Conservation (phyloP, 2,888 invertebrate species). For the Acleris holmiana region DNA sequence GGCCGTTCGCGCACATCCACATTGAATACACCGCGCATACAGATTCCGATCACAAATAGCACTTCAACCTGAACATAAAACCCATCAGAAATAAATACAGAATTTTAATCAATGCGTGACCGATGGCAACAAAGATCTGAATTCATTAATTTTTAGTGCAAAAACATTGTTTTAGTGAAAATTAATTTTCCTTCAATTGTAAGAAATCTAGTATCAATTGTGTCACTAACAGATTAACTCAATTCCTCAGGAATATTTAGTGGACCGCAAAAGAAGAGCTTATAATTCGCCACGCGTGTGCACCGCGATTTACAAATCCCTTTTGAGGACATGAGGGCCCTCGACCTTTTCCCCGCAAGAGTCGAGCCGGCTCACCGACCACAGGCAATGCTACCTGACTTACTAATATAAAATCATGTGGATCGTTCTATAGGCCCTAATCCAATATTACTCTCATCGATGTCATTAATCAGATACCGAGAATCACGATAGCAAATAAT, state of each 20-base stretch:
- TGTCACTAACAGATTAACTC: background rate
- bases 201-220: too few species aligned
- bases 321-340: conserved; percentile 65
- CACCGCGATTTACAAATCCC: conserved; percentile 73
- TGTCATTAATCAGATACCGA: conserved; percentile 6
- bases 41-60: conserved; percentile 44
- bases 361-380: conserved; percentile 40
- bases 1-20: conserved; percentile 63
- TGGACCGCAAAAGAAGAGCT: background rate
- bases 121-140: too few species aligned
- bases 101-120: background rate
- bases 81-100: background rate
- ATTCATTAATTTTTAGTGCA: too few species aligned
- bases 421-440: too few species aligned
- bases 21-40: conserved; percentile 46
- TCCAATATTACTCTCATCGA: background rate
- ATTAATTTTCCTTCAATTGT: too few species aligned
- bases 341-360: conserved; percentile 60
- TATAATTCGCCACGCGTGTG: conserved; percentile 53
- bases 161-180: too few species aligned
- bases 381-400: conserved; percentile 44
- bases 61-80: conserved; percentile 15
- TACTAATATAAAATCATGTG: conserved; percentile 45
- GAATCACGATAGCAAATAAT: conserved; percentile 30
- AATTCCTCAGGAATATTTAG: background rate